phyloP scores from a whole-genome alignment of 2,888 invertebrate genomes.

The Eurytoma californica region DNA sequence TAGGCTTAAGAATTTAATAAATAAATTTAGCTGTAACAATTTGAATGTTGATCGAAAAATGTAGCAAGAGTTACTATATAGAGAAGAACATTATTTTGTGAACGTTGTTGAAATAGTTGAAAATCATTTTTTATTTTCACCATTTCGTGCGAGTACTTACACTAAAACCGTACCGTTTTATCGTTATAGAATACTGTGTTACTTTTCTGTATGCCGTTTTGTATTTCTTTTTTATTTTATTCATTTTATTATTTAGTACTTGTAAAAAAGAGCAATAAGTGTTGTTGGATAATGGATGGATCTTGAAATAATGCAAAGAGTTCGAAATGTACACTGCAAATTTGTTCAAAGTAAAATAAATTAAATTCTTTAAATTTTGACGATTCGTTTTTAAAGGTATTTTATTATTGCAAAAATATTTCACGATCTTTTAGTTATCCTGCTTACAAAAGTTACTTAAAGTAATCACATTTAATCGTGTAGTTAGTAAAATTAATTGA shows the following conservation, averaged over 20 bases:
- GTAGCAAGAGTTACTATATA: not conserved
- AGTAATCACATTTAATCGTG: not conserved
- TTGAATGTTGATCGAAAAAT: conserved; percentile 43
- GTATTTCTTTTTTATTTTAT: conserved; percentile 1
- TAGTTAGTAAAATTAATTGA: conserved; percentile 34
- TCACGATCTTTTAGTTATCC: conserved; percentile 10
- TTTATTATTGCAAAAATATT: conserved; percentile 1
- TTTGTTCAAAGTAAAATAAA: not conserved
- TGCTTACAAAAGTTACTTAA: conserved; percentile 26
- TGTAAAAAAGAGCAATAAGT: conserved; percentile 3
- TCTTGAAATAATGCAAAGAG: conserved; percentile 5
- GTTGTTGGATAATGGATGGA: not conserved
- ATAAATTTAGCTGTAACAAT: conserved; percentile 32
- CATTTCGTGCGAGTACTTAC: not conserved
- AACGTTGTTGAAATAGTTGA: conserved; percentile 41
- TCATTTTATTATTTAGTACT: not conserved
- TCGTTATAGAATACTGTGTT: no score
- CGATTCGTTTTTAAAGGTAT: not conserved
- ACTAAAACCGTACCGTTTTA: no score
- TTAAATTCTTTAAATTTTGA: not conserved
- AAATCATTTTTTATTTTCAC: conserved; percentile 28
- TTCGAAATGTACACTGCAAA: not conserved
- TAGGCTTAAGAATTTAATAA: conserved; percentile 36
- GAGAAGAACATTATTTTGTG: conserved; percentile 45
- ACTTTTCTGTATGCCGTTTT: not conserved